Evolutionary conservation across 1,140 invertebrate species (phyloP), one percentile per base, ranked within the genome.

Genomic region (Diachasma alloeum): DNA sequence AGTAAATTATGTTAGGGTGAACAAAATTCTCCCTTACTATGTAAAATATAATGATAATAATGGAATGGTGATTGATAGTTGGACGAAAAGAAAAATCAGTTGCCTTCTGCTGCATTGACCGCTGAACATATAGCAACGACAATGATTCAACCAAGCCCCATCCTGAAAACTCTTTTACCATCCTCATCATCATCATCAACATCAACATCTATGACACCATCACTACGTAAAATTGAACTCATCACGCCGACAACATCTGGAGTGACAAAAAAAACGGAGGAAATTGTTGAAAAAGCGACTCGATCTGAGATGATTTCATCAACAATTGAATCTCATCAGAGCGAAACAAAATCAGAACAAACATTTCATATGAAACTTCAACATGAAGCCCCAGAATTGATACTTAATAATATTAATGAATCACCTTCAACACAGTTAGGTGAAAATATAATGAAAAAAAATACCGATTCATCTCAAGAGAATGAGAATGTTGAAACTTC

Each of bases 281-380:
- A 77, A 22, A 79, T 84, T 0, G 80, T 81, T 1, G 70, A 78
- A 48, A 85, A 81, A 70, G 81, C 86, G 75, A 84, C 82, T 26
- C 84, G 87, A 67, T 87, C 85, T 0, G 89, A 90, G 81, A 89
- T 81, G 17, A 87, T 88, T 42, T 88, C 88, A 1, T 89, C 88
- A 4, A 88, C 87, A 0, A 78, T 87, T 13, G 88, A 90, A 74
- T 89, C 89, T 0, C 88, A 86, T 71, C 82, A 83, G 39, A 86
- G 81, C 24, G 86, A 90, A 79, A 90, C 86, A 0, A 90, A 89
- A 78, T 89, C 88, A 0, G 89, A 90, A 70, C 88, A 90, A 42
- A 90, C 87, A 71, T 88, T 88, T 72, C 88, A 90, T 59, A 90
- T 90, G 88, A 90, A 90, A 80, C 68, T 90, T 1, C 87, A 90